These are phyloP conservation scores for Athetis lepigone DNA, from an alignment of 2,888 invertebrate species.

Conservation along the genomic window DNA sequence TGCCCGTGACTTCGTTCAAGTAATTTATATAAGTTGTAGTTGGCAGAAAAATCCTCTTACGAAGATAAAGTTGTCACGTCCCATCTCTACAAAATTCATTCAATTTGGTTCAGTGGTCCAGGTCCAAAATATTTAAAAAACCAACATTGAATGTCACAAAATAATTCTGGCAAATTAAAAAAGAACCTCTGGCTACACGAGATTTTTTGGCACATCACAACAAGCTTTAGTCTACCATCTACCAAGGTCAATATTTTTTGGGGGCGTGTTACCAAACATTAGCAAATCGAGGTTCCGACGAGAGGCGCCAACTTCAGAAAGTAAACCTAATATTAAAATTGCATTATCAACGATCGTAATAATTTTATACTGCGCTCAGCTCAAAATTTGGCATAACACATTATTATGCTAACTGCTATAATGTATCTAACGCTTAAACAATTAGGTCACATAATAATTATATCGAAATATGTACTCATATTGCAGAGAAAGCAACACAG, in stretches of 20 bases:
- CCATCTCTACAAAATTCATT: too few species aligned
- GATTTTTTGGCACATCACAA: too few species aligned
- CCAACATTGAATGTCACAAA: too few species aligned
- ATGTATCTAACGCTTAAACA: slow-evolving; percentile 36
- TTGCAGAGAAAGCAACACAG: too few species aligned
- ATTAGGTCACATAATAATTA: slow-evolving; percentile 40
- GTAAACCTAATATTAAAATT: slow-evolving; percentile 45
- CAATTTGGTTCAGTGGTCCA: too few species aligned
- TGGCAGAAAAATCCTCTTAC: too few species aligned
- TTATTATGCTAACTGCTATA: slow-evolving; percentile 38
- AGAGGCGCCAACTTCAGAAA: not conserved
- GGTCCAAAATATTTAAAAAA: too few species aligned
- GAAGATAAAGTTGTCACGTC: too few species aligned
- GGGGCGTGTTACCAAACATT: slow-evolving; percentile 7
- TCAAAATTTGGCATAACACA: slow-evolving; percentile 43
- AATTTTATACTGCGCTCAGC: slow-evolving; percentile 32
- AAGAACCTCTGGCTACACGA: too few species aligned
- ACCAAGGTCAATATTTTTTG: not conserved
- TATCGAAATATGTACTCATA: too few species aligned
- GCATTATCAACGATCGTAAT: slow-evolving; percentile 33
- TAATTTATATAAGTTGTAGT: too few species aligned
- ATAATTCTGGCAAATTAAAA: too few species aligned
- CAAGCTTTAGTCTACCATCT: not conserved
- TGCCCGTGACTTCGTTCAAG: not conserved
- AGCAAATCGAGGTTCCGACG: not conserved